phyloP scores from a whole-genome alignment of 2,888 invertebrate genomes.

The Cantharis flavilabris region DNA sequence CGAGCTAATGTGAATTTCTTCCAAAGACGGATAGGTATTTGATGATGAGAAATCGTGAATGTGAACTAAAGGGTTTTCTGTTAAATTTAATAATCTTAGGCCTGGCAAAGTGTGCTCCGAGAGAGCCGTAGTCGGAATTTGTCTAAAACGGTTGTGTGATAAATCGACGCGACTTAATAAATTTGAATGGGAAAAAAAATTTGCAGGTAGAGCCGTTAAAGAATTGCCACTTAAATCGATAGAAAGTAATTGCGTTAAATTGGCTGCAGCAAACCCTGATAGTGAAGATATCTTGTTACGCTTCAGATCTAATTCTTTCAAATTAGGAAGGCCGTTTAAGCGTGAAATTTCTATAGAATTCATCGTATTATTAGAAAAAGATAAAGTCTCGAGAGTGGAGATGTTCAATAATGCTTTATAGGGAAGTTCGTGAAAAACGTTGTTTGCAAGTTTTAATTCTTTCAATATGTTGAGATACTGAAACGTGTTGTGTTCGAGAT shows the following conservation, averaged over 20 bases:
- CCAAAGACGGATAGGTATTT: conserved; percentile 76
- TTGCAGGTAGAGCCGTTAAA: conserved; percentile 75
- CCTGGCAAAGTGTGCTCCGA: conserved; percentile 75
- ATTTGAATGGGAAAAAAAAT: conserved; percentile 77
- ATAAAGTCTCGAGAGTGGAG: conserved; percentile 73
- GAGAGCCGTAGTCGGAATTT: conserved; percentile 77
- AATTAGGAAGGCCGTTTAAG: conserved; percentile 73
- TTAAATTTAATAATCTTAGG: conserved; percentile 78
- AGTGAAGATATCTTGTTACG: conserved; percentile 76
- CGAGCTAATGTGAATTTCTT: conserved; percentile 77
- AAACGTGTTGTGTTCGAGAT: conserved; percentile 75
- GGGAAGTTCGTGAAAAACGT: conserved; percentile 76
- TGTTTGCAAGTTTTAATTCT: conserved; percentile 75
- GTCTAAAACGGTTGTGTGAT: conserved; percentile 77
- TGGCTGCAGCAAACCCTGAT: conserved; percentile 76
- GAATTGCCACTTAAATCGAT: conserved; percentile 79
- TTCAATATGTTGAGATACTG: conserved; percentile 74
- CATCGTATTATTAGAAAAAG: conserved; percentile 70
- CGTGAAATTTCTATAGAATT: conserved; percentile 76
- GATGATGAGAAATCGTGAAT: conserved; percentile 73
- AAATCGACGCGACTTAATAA: conserved; percentile 76
- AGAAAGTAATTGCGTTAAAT: conserved; percentile 72
- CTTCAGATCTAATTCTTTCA: conserved; percentile 74
- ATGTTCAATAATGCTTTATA: conserved; percentile 78
- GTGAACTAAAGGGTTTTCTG: conserved; percentile 77